These are phyloP conservation scores for Heterotis niloticus DNA, from an alignment of 2,113 vertebrate species.

Conservation along the genomic window DNA sequence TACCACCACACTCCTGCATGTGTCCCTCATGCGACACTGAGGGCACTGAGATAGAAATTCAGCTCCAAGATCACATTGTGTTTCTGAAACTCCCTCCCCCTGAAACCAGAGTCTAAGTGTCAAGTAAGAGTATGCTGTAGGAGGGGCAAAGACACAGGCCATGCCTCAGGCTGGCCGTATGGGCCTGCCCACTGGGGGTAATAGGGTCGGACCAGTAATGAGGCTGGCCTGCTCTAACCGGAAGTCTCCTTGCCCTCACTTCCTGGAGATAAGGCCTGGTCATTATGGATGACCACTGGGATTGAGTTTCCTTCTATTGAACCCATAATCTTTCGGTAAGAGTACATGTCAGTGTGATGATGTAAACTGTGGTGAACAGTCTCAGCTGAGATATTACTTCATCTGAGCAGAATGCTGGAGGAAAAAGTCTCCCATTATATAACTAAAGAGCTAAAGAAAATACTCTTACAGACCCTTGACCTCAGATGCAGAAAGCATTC, in stretches of 20 bases:
- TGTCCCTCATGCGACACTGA: neutral
- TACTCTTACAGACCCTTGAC: neutral
- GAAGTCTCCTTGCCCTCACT: conserved; percentile 14
- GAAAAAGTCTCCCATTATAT: neutral
- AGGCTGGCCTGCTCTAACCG: conserved; percentile 9
- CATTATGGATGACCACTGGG: conserved; percentile 1
- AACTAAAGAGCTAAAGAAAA: neutral
- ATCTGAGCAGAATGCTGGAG: neutral
- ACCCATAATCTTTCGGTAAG: neutral
- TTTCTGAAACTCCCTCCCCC: too few relatives aligned
- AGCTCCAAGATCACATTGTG: too few relatives aligned
- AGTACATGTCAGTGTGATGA: neutral
- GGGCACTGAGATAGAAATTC: neutral
- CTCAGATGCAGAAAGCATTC: neutral
- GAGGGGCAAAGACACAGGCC: neutral
- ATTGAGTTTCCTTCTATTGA: conserved; percentile 24
- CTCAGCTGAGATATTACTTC: neutral
- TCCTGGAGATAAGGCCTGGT: conserved; percentile 24
- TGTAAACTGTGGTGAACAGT: neutral
- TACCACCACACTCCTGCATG: neutral
- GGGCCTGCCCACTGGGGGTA: too few relatives aligned
- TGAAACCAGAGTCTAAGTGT: too few relatives aligned
- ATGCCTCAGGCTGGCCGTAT: neutral
- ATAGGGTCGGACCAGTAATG: neutral
- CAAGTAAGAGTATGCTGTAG: too few relatives aligned